These are phyloP conservation scores for Hirtodrosophila alboralis DNA, from an alignment of 2,888 invertebrate genomes.

Conservation along the genomic window DNA sequence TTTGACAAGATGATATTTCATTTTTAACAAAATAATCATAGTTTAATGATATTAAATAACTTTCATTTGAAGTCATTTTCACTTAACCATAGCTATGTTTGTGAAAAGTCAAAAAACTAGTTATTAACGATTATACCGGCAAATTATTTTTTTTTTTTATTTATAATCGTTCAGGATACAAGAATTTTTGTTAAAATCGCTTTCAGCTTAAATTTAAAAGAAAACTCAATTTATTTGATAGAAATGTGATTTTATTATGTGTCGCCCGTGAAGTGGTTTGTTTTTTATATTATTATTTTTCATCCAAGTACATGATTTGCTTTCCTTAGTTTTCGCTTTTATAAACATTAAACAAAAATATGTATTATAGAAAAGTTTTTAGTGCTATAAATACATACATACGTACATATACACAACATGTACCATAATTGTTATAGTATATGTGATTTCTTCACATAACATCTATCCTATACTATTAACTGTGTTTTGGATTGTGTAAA, in stretches of 20 bases:
- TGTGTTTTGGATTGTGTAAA: constrained; percentile 31
- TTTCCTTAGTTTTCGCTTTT: constrained; percentile 15
- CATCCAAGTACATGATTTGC: constrained; percentile 35
- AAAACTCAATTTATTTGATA: constrained; percentile 13
- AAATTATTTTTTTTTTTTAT: no score
- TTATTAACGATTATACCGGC: no score
- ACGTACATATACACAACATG: constrained; percentile 25
- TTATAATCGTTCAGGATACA: no score
- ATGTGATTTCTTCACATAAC: constrained; percentile 46
- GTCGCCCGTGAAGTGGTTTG: constrained; percentile 50
- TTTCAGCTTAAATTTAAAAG: not conserved
- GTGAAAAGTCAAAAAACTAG: no score
- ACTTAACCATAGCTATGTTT: no score
- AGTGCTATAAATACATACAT: constrained; percentile 32
- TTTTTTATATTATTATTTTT: constrained; percentile 42
- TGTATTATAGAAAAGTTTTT: constrained; percentile 30
- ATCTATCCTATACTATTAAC: constrained; percentile 42
- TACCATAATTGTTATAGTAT: constrained; percentile 44
- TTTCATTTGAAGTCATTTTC: no score
- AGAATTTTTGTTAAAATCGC: no score
- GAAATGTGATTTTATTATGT: constrained; percentile 33
- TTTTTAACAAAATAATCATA: no score
- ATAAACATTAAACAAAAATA: constrained; percentile 38
- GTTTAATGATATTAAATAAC: no score
- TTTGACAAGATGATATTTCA: no score